These are phyloP conservation scores for Drosophila hamatofila DNA, from an alignment of 2,888 invertebrate genomes.

Conservation along the genomic window DNA sequence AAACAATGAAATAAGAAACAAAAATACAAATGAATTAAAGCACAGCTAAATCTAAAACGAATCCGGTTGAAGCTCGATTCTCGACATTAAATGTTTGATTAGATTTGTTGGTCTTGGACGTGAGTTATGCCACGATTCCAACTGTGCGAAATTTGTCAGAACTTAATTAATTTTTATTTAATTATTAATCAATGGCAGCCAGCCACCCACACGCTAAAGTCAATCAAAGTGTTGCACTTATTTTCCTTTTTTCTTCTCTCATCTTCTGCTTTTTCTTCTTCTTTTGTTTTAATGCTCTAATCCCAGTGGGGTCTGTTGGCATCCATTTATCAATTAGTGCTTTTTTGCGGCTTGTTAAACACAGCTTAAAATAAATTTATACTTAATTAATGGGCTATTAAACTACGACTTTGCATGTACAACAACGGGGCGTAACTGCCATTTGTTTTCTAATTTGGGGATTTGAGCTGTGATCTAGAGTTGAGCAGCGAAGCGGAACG, in stretches of 20 bases:
- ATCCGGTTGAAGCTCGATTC: slow-evolving; percentile 65
- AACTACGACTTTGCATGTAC: slow-evolving; percentile 37
- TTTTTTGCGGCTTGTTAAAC: slow-evolving; percentile 67
- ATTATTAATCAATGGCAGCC: slow-evolving; percentile 60
- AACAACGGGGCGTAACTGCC: slow-evolving; percentile 58
- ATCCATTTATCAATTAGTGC: slow-evolving; percentile 69
- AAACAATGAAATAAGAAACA: neutral
- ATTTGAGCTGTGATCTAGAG: slow-evolving; percentile 46
- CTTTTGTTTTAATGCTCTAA: slow-evolving; percentile 21
- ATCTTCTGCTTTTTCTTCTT: neutral
- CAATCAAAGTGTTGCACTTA: slow-evolving; percentile 8
- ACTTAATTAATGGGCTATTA: slow-evolving; percentile 69
- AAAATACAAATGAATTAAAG: slow-evolving; percentile 4
- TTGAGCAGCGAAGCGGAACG: slow-evolving; percentile 56
- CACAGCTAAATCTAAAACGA: slow-evolving; percentile 31
- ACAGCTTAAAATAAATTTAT: slow-evolving; percentile 52
- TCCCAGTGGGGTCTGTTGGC: slow-evolving; percentile 34
- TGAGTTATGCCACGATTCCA: slow-evolving; percentile 22
- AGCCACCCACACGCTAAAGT: slow-evolving; percentile 20
- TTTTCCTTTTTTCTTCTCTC: neutral
- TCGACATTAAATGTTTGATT: slow-evolving; percentile 27
- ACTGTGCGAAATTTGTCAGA: slow-evolving; percentile 41
- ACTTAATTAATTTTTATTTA: slow-evolving; percentile 67
- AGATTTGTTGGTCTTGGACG: slow-evolving; percentile 36
- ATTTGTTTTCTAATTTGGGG: slow-evolving; percentile 13